Evolutionary conservation across 2,113 vertebrate species (phyloP), one percentile per base, ranked within the genome.

Genomic region (Neotragus moschatus): DNA sequence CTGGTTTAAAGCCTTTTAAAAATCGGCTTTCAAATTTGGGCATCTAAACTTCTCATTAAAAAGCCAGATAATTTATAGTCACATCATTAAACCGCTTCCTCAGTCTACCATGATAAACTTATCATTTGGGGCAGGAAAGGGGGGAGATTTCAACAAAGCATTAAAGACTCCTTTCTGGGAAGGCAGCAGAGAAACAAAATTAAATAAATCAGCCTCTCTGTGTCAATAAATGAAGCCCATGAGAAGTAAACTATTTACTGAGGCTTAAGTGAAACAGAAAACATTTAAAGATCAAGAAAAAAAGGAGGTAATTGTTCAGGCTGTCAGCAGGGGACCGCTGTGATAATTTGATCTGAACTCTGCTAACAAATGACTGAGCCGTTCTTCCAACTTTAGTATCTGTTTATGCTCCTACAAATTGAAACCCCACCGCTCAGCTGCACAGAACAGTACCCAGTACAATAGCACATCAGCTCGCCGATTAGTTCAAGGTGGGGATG

Each of bases 401-500:
- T 99, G 99, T 99, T 99, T 99, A 99, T 99, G 99, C 99, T 99
- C 99, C 99, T 99, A 99, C 99, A 99, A 99, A 99, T 99, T 99
- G 99, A 99, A 99, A 99, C 99, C 99, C 99, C 99, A 99, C 99
- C 99, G 99, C 99, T 99, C 99, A 98, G 98, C 99, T 73, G 98
- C 98, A 98, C 97, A 98, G 99, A 98, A 98, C 98, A 98, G 98
- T 97, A 98, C 98, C 97, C 94, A 90, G 98, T 98, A 99, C 98
- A 99, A 99, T 99, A 99, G 98, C 99, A 99, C 99, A 99, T 99
- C 98, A 99, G 99, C 99, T 99, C 91, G 98, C 98, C 99, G 99
- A 99, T 99, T 99, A 99, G 99, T 99, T 99, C 99, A 99, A 99
- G 99, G 99, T 99, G 99, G 99, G 99, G 99, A 99, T 99, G 99